Conservation (phyloP, 2,797 vertebrate genomes). For the Lates japonicus region DNA sequence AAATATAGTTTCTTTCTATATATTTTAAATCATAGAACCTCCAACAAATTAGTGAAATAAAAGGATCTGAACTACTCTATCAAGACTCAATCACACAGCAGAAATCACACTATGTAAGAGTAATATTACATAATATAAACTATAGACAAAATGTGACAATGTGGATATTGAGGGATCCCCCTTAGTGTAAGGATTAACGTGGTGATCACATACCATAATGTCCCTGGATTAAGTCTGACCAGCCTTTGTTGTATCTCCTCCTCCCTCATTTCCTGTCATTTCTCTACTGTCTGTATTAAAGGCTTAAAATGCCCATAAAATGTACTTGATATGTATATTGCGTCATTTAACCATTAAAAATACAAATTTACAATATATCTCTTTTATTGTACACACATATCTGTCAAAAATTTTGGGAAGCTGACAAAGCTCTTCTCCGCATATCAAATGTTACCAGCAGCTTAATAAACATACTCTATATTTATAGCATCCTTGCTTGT, state of each 20-base stretch:
- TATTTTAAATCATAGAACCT: no score
- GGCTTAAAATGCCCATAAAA: not conserved
- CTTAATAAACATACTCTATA: constrained; percentile 40
- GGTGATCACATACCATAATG: not conserved
- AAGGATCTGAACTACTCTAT: not conserved
- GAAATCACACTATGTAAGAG: not conserved
- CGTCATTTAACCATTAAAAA: not conserved
- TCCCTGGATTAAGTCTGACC: not conserved
- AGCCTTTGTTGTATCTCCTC: not conserved
- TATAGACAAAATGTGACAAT: not conserved
- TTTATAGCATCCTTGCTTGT: constrained; percentile 25
- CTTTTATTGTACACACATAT: constrained; percentile 58
- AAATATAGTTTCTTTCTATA: not conserved
- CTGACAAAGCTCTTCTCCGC: constrained; percentile 38
- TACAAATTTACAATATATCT: constrained; percentile 20
- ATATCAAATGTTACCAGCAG: constrained; percentile 42
- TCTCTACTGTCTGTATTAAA: not conserved
- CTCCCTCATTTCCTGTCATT: not conserved
- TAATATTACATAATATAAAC: not conserved
- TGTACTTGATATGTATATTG: not conserved
- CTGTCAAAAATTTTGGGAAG: constrained; percentile 38
- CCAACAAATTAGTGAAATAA: not conserved
- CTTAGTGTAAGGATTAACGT: not conserved
- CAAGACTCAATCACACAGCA: not conserved
- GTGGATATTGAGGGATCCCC: no score